Evolutionary conservation across 2,113 vertebrate species (phyloP).

Genomic region (Myiopsitta monachus): DNA sequence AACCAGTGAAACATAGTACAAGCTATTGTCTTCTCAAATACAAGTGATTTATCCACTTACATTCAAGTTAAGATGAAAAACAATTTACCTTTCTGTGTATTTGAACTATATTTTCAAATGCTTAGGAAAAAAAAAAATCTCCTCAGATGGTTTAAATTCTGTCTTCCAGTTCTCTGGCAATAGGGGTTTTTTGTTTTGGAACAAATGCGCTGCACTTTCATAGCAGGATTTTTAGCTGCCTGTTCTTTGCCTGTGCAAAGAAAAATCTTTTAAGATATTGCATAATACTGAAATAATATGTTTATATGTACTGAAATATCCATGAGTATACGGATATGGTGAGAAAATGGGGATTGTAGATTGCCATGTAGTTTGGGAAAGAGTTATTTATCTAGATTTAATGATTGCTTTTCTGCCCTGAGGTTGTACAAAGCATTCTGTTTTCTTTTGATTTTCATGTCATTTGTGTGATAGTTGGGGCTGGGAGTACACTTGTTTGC

Average conservation of each 20-base stretch:
- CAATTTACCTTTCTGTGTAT: slow-evolving; percentile 4
- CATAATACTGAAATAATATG: background rate
- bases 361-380: background rate
- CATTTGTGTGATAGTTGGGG: background rate
- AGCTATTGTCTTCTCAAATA: slow-evolving; percentile 74
- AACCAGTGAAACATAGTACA: slow-evolving; percentile 70
- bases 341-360: background rate
- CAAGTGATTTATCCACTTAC: slow-evolving; percentile 73
- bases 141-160: background rate
- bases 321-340: background rate
- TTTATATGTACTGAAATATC: background rate
- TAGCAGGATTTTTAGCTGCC: background rate
- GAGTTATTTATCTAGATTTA: background rate
- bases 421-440: background rate
- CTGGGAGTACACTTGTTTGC: background rate
- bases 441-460: background rate
- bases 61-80: slow-evolving; percentile 52
- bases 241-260: slow-evolving; percentile 28
- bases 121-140: background rate
- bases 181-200: background rate
- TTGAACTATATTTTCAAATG: slow-evolving; percentile 12
- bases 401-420: background rate
- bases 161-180: background rate
- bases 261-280: background rate
- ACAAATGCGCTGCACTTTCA: background rate